Conservation (phyloP, 2,113 vertebrate species). For the Stegostoma tigrinum region DNA sequence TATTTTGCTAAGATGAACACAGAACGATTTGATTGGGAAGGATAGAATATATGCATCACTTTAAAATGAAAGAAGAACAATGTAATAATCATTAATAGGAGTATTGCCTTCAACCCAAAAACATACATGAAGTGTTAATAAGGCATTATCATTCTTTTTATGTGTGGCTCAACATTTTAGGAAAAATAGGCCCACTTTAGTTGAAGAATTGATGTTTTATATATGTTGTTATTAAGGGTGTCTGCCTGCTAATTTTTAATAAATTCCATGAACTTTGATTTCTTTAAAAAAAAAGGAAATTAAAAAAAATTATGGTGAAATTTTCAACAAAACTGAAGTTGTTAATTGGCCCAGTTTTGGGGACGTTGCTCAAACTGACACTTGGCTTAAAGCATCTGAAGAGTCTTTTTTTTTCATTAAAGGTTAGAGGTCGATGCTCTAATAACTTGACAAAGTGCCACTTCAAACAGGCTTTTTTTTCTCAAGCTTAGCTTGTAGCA, state of each 20-base stretch:
- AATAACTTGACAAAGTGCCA: slow-evolving; percentile 24
- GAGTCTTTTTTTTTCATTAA: background rate
- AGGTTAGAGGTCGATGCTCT: slow-evolving; percentile 28
- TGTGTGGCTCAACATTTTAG: background rate
- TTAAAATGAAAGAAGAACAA: background rate
- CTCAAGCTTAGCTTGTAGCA: slow-evolving; percentile 37
- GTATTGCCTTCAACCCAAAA: background rate
- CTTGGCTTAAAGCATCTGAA: background rate
- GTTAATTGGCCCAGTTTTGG: background rate
- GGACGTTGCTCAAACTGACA: background rate
- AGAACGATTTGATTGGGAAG: background rate
- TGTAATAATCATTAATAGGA: background rate
- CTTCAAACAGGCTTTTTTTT: slow-evolving; percentile 26
- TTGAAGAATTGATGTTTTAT: background rate
- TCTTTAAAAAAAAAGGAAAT: background rate
- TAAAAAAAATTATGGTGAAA: background rate
- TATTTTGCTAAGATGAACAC: background rate
- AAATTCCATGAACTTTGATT: slow-evolving; percentile 5
- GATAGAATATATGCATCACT: background rate
- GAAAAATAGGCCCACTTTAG: background rate
- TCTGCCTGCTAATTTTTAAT: slow-evolving; percentile 31
- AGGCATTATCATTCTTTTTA: background rate
- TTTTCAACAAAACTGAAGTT: background rate
- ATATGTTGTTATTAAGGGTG: slow-evolving; percentile 31
- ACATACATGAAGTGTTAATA: no score